Evolutionary conservation across 2,888 invertebrate genomes (phyloP), one percentile per base, ranked within the genome.

Genomic region (Harmothoe impar): DNA sequence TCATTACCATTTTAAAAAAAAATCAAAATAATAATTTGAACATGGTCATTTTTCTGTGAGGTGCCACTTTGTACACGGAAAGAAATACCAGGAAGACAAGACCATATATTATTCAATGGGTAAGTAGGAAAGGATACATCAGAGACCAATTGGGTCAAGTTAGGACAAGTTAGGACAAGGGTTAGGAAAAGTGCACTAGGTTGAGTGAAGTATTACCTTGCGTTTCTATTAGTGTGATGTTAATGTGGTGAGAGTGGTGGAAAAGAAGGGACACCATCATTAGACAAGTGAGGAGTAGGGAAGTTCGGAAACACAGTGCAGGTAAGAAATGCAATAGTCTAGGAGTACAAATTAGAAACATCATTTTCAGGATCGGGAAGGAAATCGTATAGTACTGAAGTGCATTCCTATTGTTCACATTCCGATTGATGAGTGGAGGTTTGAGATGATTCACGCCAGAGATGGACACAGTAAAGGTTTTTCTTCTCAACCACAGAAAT

Each of bases 151-250:
- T 3, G 1, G 31, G 17, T 29, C 29, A 25, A 72, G 29, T n/a
- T 1, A 10, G 43, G 43, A 3, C 3, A 43, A 10, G 10, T 43
- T 3, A 72, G 29, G 25, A 72, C 72, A 29, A 29, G 15, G 72
- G 29, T 72, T 29, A 29, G 81, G 81, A 43, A 25, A 7, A 77
- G 31, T 77, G 77, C 25, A 77, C 20, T 77, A 77, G 77, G 31
- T 77, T 81, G 81, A 81, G 81, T 81, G 81, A 81, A 81, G 81
- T n/a, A 81, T 81, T 81, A 81, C 81, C 81, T 81, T 81, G 81
- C 35, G 43, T 81, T 33, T 81, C 81, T 81, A 81, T 81, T 12
- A 35, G 12, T 81, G 33, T 33, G 81, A 35, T 81, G 81, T 35
- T 15, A 81, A 35, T 81, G 81, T 81, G 33, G 81, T 81, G 81